Percentiles rank a stretch among this genome's conserved stretches.
Conservation (phyloP, 2,797 vertebrate genomes). For the Premnoplex brunnescens region DNA sequence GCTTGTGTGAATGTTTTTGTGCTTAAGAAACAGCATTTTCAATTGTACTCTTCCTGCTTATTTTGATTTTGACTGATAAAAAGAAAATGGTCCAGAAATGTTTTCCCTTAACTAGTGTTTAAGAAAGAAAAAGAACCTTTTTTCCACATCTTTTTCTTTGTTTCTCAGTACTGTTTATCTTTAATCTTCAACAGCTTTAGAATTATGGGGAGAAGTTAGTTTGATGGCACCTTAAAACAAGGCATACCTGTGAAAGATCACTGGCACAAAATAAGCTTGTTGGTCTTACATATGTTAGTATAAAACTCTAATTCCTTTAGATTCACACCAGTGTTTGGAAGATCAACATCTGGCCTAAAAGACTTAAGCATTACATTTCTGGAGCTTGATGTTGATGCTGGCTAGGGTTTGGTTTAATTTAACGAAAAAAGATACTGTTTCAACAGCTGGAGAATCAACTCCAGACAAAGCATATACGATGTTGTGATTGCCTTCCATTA, state of each 20-base stretch:
- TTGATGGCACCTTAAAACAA: not conserved
- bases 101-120: not conserved
- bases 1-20: not conserved
- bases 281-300: not conserved
- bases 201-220: not conserved
- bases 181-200: not conserved
- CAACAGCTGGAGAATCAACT: constrained; percentile 33
- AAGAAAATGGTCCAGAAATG: not conserved
- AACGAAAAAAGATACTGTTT: constrained; percentile 24
- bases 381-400: constrained; percentile 33
- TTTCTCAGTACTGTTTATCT: not conserved
- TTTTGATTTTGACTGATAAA: not conserved
- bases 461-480: not conserved
- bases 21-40: not conserved
- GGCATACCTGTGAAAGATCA: not conserved
- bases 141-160: not conserved
- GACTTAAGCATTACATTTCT: not conserved
- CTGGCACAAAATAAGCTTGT: not conserved
- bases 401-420: constrained; percentile 15
- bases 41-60: not conserved
- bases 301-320: not conserved
- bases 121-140: not conserved
- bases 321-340: not conserved
- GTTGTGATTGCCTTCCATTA: not conserved
- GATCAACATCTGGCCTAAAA: not conserved